Evolutionary conservation across 2,888 invertebrate species (phyloP), one percentile per base, ranked within the genome.

Genomic region (Rhamphomyia laevipes): DNA sequence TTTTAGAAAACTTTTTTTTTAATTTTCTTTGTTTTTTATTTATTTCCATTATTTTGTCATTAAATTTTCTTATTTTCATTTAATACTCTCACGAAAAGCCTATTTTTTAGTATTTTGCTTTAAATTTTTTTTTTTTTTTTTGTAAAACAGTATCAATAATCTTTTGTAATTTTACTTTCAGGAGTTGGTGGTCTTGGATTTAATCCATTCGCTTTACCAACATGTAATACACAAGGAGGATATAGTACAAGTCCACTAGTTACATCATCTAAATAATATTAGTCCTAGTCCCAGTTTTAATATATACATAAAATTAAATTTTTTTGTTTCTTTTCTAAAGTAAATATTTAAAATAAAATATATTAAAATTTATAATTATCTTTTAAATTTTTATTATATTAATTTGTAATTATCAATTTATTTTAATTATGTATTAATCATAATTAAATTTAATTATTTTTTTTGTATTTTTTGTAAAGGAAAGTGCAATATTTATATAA

Each of bases 201-300:
- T 75, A 92, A 92, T 68, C 91, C 92, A 30, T 93, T 93, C 73
- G 88, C 90, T 55, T 74, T 92, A 62, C 89, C 91, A 43, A 88
- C 90, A 45, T 91, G 91, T 74, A 88, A 84, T 63, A 81, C 85
- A 41, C 91, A 91, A 70, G 70, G 69, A 67, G 70, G 70, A 67
- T 92, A 91, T 68, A 82, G 85, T 53, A 80, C 84, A 58, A 82
- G 82, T 58, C 86, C 89, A 21, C 74, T 90, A 52, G 80, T 84
- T 56, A 80, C 82, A 53, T 83, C 87, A 46, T 82, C 84, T 63
- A 89, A 84, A 77, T 84, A 81, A 77, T 74, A 70, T 63, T 66
- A 65, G 55, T 62, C 63, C 51, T 64, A 63, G 42, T 42, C 23
- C 23, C 2, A 27, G 7, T 9, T 27, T 27, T 27, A 27, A 27